Evolutionary conservation across 2,888 invertebrate genomes (phyloP).

Genomic region (Tromatobia lineatoria): DNA sequence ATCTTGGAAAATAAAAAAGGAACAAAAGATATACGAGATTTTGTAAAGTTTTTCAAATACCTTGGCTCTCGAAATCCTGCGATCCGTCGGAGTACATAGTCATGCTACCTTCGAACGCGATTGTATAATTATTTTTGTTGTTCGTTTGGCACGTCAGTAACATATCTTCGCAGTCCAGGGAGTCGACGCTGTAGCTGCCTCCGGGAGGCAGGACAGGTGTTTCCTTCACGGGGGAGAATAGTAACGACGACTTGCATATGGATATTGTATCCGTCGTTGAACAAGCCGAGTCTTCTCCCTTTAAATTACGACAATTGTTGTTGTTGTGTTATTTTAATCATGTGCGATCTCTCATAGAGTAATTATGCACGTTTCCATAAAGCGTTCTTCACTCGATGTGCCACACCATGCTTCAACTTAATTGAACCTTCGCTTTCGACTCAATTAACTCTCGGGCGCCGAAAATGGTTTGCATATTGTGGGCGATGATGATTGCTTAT

Average conservation of each 20-base stretch:
- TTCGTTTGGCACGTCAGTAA: constrained; percentile 95
- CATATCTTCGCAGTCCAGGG: constrained; percentile 96
- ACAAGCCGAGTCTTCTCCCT: constrained; percentile 92
- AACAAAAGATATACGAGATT: neutral
- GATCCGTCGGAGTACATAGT: constrained; percentile 93
- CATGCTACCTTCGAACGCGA: constrained; percentile 96
- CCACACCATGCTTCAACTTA: constrained; percentile 39
- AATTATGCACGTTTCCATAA: constrained; percentile 18
- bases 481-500: neutral
- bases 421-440: constrained; percentile 10
- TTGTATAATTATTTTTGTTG: constrained; percentile 97
- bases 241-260: constrained; percentile 95
- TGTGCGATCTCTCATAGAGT: neutral
- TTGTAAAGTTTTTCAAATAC: constrained; percentile 66
- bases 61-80: constrained; percentile 84
- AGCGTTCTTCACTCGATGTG: constrained; percentile 1
- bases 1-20: too few relatives aligned
- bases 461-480: neutral
- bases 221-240: constrained; percentile 96
- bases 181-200: constrained; percentile 95
- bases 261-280: constrained; percentile 92
- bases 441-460: constrained; percentile 10
- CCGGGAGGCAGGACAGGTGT: constrained; percentile 89
- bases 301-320: constrained; percentile 69
- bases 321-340: constrained; percentile 8